These are phyloP conservation scores for Ispidina picta DNA, from an alignment of 2,797 vertebrate species.

Conservation along the genomic window DNA sequence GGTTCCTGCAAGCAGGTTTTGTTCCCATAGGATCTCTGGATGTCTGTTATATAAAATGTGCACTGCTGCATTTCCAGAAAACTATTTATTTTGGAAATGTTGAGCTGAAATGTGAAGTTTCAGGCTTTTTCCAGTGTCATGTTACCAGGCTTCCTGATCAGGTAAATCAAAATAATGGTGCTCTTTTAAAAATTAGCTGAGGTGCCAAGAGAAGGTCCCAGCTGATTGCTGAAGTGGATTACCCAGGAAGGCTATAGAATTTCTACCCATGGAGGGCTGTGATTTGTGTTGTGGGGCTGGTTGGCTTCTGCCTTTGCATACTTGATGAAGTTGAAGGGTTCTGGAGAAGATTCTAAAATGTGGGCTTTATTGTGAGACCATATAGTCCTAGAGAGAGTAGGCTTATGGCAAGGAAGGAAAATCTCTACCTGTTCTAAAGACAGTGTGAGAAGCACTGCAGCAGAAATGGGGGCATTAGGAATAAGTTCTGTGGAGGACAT, in stretches of 20 bases:
- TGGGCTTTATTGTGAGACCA: background rate
- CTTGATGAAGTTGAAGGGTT: background rate
- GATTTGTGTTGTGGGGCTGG: background rate
- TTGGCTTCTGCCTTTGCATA: background rate
- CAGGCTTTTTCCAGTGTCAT: background rate
- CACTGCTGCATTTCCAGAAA: background rate
- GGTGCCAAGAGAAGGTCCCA: background rate
- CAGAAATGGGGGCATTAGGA: background rate
- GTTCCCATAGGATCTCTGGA: background rate
- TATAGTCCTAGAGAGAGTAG: background rate
- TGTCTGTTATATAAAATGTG: background rate
- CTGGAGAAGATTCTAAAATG: background rate
- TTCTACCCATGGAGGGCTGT: background rate
- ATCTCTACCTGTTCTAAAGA: background rate
- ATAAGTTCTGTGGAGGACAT: background rate
- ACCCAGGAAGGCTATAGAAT: background rate
- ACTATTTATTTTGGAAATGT: background rate
- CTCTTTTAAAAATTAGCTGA: background rate
- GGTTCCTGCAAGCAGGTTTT: background rate
- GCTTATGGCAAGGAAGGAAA: background rate
- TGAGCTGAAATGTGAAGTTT: background rate
- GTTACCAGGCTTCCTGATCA: background rate
- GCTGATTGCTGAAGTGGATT: background rate
- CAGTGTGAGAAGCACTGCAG: background rate
- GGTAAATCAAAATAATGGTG: background rate